These are phyloP conservation scores for Bedellia somnulentella DNA, from an alignment of 2,888 invertebrate species.

Conservation along the genomic window DNA sequence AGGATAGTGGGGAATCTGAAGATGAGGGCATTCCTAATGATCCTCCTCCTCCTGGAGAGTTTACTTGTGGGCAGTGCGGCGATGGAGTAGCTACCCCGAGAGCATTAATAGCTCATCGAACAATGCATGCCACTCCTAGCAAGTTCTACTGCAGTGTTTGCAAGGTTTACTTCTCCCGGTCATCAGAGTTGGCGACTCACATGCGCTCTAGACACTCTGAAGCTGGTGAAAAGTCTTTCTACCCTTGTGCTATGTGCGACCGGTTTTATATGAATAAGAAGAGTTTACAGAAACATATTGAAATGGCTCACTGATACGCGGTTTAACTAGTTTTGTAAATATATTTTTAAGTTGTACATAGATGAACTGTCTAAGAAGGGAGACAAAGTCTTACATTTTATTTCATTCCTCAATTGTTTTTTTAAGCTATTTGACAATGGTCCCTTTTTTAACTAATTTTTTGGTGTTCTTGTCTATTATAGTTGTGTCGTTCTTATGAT, in stretches of 20 bases:
- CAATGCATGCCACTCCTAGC: constrained; percentile 53
- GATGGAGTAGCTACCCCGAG: constrained; percentile 58
- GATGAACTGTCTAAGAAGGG: too few relatives aligned
- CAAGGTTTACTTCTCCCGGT: constrained; percentile 51
- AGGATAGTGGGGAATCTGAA: constrained; percentile 35
- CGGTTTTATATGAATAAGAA: constrained; percentile 58
- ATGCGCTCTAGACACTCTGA: constrained; percentile 51
- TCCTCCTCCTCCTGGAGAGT: constrained; percentile 39
- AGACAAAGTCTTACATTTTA: too few relatives aligned
- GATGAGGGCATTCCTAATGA: constrained; percentile 28
- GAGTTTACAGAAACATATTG: constrained; percentile 57
- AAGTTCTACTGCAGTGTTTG: constrained; percentile 63
- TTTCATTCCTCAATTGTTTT: too few relatives aligned
- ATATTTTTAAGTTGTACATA: too few relatives aligned
- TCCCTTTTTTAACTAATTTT: too few relatives aligned
- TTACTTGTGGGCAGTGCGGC: constrained; percentile 56
- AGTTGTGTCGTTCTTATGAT: too few relatives aligned
- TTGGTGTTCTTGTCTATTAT: too few relatives aligned
- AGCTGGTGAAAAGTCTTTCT: constrained; percentile 54
- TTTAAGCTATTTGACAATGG: too few relatives aligned
- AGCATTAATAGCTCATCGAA: constrained; percentile 57
- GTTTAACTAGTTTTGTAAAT: too few relatives aligned
- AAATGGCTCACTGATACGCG: constrained; percentile 47
- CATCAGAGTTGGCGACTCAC: constrained; percentile 45
- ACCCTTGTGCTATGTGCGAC: constrained; percentile 61